A percentile compares a stretch with the other conserved stretches of the same genome.
phyloP scores from a whole-genome alignment of 2,113 vertebrate genomes.

The Pachypanchax playfairii region DNA sequence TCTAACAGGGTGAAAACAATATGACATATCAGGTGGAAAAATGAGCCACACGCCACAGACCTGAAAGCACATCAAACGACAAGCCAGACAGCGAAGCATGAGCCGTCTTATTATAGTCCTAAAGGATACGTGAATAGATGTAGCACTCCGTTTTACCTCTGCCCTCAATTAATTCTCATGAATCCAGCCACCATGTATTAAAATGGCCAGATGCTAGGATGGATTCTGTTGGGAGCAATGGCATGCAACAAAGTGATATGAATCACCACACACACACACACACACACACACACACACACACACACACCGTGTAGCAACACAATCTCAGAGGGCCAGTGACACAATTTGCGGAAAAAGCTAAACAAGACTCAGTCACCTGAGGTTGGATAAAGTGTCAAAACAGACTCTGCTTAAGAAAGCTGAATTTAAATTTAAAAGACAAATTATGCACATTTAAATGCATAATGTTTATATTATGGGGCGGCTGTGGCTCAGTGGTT shows the following conservation, averaged over 20 bases:
- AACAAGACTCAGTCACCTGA: slow-evolving; percentile 50
- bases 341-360: slow-evolving; percentile 60
- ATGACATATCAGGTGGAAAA: slow-evolving; percentile 54
- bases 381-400: slow-evolving; percentile 45
- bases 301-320: slow-evolving; percentile 27
- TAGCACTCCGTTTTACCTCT: slow-evolving; percentile 60
- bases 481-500: too few relatives aligned
- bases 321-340: slow-evolving; percentile 53
- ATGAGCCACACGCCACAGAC: slow-evolving; percentile 30
- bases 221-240: slow-evolving; percentile 76
- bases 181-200: slow-evolving; percentile 69
- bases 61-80: slow-evolving; percentile 42
- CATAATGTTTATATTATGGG: too few relatives aligned
- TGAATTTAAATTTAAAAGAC: slow-evolving; percentile 8
- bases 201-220: slow-evolving; percentile 77
- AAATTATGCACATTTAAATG: too few relatives aligned
- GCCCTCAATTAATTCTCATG: slow-evolving; percentile 72
- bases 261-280: slow-evolving; percentile 41
- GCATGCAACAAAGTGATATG: slow-evolving; percentile 76
- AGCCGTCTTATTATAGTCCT: slow-evolving; percentile 48
- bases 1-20: slow-evolving; percentile 55
- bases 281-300: slow-evolving; percentile 1
- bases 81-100: slow-evolving; percentile 22
- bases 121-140: slow-evolving; percentile 58
- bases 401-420: slow-evolving; percentile 6